Evolutionary conservation across 2,797 vertebrate species (phyloP).

Genomic region (Chelonia mydas): DNA sequence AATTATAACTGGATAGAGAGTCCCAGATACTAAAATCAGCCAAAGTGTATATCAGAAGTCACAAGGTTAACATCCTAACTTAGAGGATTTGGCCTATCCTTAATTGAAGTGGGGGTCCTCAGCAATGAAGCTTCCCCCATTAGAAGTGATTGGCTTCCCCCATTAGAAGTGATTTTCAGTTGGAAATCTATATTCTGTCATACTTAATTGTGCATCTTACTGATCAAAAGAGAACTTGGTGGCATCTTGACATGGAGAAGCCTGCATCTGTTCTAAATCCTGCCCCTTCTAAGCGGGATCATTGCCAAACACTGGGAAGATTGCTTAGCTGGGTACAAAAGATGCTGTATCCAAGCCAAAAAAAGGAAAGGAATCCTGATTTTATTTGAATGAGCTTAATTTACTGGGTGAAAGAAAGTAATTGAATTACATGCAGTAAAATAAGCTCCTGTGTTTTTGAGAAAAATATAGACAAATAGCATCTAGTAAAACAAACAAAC

Average conservation of each 20-base stretch:
- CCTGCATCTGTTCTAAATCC: constrained; percentile 78
- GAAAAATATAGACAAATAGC: constrained; percentile 13
- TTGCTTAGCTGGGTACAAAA: constrained; percentile 83
- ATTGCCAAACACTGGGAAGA: constrained; percentile 73
- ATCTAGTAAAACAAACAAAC: not conserved
- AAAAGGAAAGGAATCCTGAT: constrained; percentile 59
- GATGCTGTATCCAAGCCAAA: constrained; percentile 71
- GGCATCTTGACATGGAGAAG: constrained; percentile 69
- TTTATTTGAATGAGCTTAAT: constrained; percentile 66
- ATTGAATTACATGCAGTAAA: constrained; percentile 68
- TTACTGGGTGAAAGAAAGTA: constrained; percentile 55
- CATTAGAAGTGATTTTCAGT: constrained; percentile 74
- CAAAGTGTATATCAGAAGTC: not conserved
- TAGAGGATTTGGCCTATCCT: constrained; percentile 54
- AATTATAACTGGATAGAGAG: not conserved
- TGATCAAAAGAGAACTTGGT: constrained; percentile 77
- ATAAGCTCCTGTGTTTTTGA: constrained; percentile 51
- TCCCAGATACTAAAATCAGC: not conserved
- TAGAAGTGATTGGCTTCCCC: constrained; percentile 60
- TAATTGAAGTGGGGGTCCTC: constrained; percentile 68
- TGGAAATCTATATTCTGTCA: constrained; percentile 79
- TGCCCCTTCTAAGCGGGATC: constrained; percentile 72
- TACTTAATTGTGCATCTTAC: constrained; percentile 75
- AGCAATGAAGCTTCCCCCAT: constrained; percentile 5
- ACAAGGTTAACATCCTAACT: constrained; percentile 61